Conservation (phyloP, 2,888 invertebrate genomes). For the Smittia sp. region DNA sequence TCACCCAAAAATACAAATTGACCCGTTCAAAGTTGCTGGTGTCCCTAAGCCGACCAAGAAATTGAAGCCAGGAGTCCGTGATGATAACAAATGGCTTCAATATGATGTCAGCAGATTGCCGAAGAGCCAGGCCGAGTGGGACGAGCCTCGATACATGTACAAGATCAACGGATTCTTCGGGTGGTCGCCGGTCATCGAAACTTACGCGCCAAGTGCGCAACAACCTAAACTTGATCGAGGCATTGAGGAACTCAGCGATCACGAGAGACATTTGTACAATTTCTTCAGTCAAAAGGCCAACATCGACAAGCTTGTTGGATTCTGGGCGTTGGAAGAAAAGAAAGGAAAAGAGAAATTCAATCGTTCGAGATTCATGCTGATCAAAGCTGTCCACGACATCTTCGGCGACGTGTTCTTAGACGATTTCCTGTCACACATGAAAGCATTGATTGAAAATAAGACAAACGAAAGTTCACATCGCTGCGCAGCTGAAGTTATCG, state of each 20-base stretch:
- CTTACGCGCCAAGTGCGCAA: slow-evolving; percentile 65
- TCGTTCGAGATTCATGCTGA: slow-evolving; percentile 64
- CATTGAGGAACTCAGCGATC: slow-evolving; percentile 59
- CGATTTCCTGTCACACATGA: slow-evolving; percentile 64
- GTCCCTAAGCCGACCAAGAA: slow-evolving; percentile 45
- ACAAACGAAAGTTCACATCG: slow-evolving; percentile 72
- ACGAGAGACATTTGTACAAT: slow-evolving; percentile 64
- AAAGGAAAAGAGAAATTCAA: slow-evolving; percentile 82
- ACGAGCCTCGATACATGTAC: slow-evolving; percentile 67
- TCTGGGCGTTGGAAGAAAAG: slow-evolving; percentile 78
- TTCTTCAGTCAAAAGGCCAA: slow-evolving; percentile 67
- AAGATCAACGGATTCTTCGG: slow-evolving; percentile 56
- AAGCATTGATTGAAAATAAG: slow-evolving; percentile 65
- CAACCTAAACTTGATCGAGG: slow-evolving; percentile 62
- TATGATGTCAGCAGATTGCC: slow-evolving; percentile 63
- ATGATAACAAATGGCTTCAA: slow-evolving; percentile 73
- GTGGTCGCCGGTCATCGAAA: slow-evolving; percentile 58
- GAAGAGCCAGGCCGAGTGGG: slow-evolving; percentile 69
- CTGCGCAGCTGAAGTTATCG: slow-evolving; percentile 77
- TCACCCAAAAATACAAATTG: slow-evolving; percentile 60
- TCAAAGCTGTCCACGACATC: slow-evolving; percentile 78
- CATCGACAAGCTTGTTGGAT: slow-evolving; percentile 67
- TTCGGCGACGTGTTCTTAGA: slow-evolving; percentile 67
- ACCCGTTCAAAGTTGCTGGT: slow-evolving; percentile 57
- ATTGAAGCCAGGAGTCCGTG: slow-evolving; percentile 56